Evolutionary conservation across 2,113 vertebrate species (phyloP).

Genomic region (Myiozetetes cayanensis): DNA sequence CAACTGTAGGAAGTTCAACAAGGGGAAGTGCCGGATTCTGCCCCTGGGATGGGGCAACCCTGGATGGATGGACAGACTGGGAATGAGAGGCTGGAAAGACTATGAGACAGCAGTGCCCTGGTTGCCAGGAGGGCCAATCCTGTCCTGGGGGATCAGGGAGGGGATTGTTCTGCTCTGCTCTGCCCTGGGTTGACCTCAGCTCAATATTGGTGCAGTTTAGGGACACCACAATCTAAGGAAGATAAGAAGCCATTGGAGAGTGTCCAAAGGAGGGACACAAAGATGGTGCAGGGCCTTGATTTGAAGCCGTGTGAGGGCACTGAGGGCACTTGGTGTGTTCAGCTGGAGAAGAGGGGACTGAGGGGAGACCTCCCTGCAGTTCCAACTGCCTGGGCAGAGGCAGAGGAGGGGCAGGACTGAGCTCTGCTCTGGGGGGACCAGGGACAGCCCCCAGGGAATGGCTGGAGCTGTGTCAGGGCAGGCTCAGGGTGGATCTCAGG

Average conservation of each 20-base stretch:
- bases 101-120: background rate
- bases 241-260: background rate
- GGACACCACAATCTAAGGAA: background rate
- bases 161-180: background rate
- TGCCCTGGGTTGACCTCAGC: background rate
- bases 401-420: background rate
- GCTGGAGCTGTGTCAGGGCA: background rate
- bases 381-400: background rate
- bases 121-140: background rate
- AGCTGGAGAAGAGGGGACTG: background rate
- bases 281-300: background rate
- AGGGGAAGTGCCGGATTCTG: background rate
- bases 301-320: background rate
- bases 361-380: background rate
- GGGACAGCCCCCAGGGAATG: background rate
- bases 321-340: background rate
- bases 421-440: background rate
- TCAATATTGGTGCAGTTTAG: background rate
- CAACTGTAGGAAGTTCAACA: background rate
- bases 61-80: background rate
- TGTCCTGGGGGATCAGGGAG: background rate
- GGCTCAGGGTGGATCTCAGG: background rate
- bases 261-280: background rate
- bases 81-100: background rate
- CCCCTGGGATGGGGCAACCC: background rate